Percentiles rank a stretch among this genome's conserved stretches.
phyloP scores from a whole-genome alignment of 2,113 vertebrate genomes.

The Chloropsis cyanopogon region DNA sequence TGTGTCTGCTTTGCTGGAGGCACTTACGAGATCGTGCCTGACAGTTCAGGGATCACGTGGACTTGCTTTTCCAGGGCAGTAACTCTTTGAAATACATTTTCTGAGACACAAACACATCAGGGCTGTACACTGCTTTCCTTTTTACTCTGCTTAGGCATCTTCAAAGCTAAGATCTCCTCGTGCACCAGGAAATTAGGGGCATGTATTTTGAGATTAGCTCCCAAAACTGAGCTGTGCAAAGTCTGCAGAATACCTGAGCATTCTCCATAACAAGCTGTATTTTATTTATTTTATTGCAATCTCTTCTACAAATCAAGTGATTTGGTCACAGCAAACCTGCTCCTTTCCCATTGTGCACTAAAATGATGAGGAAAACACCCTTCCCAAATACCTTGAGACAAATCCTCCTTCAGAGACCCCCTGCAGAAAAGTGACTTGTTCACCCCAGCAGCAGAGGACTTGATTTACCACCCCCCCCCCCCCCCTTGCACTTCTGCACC shows the following conservation, averaged over 20 bases:
- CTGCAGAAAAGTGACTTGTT: neutral
- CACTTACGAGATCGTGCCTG: neutral
- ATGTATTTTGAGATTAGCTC: neutral
- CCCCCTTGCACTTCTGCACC: neutral
- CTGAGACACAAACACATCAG: slow-evolving; percentile 17
- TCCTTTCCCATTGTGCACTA: neutral
- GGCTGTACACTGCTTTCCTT: neutral
- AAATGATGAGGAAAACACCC: neutral
- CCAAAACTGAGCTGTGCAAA: neutral
- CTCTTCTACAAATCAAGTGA: neutral
- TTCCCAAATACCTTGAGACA: neutral
- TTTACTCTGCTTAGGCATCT: neutral
- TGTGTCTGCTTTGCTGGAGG: slow-evolving; percentile 1
- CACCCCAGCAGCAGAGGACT: neutral
- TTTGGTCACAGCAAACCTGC: neutral
- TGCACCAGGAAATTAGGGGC: neutral
- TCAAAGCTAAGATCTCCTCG: neutral
- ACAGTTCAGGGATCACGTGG: slow-evolving; percentile 21
- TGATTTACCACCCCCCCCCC: neutral
- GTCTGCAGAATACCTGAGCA: neutral
- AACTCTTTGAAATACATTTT: slow-evolving; percentile 38
- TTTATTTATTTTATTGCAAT: neutral
- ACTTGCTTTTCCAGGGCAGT: slow-evolving; percentile 28
- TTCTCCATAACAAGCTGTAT: neutral
- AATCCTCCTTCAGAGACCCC: neutral